Base-by-base conservation (phyloP, 2,797 vertebrate species). In the Neostethus bicornis region DNA sequence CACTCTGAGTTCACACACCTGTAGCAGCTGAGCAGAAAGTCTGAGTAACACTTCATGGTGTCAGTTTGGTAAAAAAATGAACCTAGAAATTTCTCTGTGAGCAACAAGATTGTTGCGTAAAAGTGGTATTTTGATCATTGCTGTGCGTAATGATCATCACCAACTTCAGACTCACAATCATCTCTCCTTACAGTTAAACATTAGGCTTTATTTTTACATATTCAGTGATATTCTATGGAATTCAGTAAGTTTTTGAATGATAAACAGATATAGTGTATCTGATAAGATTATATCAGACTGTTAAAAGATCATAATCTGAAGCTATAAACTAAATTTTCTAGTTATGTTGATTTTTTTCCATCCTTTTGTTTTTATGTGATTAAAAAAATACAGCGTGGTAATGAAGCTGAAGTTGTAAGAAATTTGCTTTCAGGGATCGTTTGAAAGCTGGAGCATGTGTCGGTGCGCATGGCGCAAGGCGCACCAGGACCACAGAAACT, bases 101-200 rank as follows among this genome's bases (percentile, higher is more conserved):
- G 17, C 16, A 14, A 3, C 20, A 32, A 2, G 26, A 4, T 52
- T 37, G 21, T 1, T 1, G 24, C 31, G 9, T 48, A 13, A 43
- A 13, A 8, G 11, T 2, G 2, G 0, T 4, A 35, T n/a, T 29
- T 21, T 6, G 12, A 1, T 28, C 2, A 1, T 32, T 4, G 2
- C 5, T 3, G 64, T 56, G 69, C 71, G 66, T 63, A 70, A 71
- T 70, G 43, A 2, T 5, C 0, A 28, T 4, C 7, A 14, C 34
- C 11, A n/a, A 45, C 14, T 31, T 2, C 20, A 28, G 16, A 49
- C 26, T 7, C 39, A 4, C 32, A 10, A 7, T 9, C 45, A 48
- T 55, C 19, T 64, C 42, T 14, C 2, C 11, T 29, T 9, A 6
- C 20, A 45, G 7, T 17, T 3, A 38, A 8, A 7, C 32, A n/a